These are phyloP conservation scores for Oopsacas minuta DNA, from an alignment of 37 sponge, comb jelly and placozoan genomes.

Conservation along the genomic window DNA sequence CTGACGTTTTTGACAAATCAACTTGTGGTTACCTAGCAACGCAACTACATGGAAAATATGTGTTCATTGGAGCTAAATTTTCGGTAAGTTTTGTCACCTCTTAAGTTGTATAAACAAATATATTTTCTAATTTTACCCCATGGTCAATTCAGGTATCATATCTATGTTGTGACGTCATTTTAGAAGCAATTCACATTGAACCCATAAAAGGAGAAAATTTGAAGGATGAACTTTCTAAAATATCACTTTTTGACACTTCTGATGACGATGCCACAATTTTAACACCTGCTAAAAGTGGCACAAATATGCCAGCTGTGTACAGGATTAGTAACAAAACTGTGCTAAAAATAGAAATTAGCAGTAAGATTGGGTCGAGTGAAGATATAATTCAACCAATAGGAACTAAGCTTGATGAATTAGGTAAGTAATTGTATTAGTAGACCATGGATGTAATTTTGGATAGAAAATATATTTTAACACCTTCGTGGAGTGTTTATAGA, in stretches of 20 bases:
- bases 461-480: too few species aligned
- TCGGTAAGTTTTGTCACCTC: not conserved
- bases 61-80: not conserved
- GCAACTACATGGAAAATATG: conserved; percentile 11
- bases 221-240: not conserved
- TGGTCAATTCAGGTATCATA: not conserved
- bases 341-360: not conserved
- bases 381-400: not conserved
- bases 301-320: not conserved
- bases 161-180: not conserved
- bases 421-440: not conserved
- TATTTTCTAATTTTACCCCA: not conserved
- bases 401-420: not conserved
- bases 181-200: not conserved
- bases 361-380: not conserved
- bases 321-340: conserved; percentile 7
- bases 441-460: too few species aligned
- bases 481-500: too few species aligned
- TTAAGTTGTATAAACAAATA: not conserved
- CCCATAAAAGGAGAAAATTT: not conserved
- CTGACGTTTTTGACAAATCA: not conserved
- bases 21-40: not conserved
- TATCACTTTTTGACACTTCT: not conserved
- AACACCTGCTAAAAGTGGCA: not conserved
- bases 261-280: not conserved